Conservation (phyloP, 2,113 vertebrate species). For the Scatophagus argus region DNA sequence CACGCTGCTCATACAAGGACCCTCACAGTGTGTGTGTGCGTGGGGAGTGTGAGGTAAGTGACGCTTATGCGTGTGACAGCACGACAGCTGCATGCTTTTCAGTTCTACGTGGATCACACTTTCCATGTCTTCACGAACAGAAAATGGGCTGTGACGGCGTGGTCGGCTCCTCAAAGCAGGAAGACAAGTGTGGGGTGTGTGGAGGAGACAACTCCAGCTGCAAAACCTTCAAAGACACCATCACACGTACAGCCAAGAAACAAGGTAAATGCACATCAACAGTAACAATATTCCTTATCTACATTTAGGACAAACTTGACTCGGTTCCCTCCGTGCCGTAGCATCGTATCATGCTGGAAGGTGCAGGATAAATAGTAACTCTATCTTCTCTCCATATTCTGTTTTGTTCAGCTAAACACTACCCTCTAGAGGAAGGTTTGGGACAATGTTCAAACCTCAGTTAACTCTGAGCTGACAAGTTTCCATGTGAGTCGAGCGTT, state of each 20-base stretch:
- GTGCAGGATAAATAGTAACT: conserved; percentile 19
- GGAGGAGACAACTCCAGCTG: conserved; percentile 95
- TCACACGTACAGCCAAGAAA: conserved; percentile 90
- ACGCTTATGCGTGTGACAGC: not conserved
- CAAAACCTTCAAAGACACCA: conserved; percentile 93
- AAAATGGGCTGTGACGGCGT: conserved; percentile 97
- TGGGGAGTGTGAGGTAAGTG: conserved; percentile 93
- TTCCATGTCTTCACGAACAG: conserved; percentile 77
- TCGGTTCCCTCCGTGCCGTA: not conserved
- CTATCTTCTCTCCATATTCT: too few relatives aligned
- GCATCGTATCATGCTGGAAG: conserved; percentile 1
- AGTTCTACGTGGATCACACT: conserved; percentile 12
- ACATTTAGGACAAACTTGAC: not conserved
- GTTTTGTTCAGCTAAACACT: conserved; percentile 51
- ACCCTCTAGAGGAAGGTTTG: conserved; percentile 69
- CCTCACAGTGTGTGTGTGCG: conserved; percentile 94
- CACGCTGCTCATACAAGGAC: conserved; percentile 96
- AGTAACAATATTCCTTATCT: not conserved
- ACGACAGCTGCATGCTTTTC: not conserved
- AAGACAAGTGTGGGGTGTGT: conserved; percentile 97
- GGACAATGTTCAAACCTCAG: conserved; percentile 15
- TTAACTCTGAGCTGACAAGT: conserved; percentile 4
- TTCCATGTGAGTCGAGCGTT: conserved; percentile 37
- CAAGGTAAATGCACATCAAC: conserved; percentile 81
- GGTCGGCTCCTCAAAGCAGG: conserved; percentile 92